Conservation (phyloP, 92 coral and sea anemone genomes). For the Scolanthus callimorphus region DNA sequence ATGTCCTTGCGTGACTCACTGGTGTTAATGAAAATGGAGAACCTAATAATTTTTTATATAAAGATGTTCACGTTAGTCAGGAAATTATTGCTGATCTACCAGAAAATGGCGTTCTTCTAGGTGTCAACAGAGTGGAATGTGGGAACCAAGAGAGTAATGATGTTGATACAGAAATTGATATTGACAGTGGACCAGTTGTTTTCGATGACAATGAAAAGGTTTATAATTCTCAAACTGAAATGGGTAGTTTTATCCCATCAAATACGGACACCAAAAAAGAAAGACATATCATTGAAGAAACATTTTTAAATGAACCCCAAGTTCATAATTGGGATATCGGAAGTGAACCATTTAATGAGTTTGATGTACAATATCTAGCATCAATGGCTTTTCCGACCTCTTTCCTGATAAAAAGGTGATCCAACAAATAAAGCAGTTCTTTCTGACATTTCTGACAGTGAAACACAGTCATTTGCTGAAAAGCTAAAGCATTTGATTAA, state of each 20-base stretch:
- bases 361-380: constrained; percentile 27
- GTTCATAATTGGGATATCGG: too few relatives aligned
- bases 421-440: constrained; percentile 27
- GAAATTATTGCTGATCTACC: background rate
- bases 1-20: constrained; percentile 44
- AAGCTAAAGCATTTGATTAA: constrained; percentile 31
- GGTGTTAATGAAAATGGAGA: constrained; percentile 34
- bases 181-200: constrained; percentile 50
- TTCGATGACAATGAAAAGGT: constrained; percentile 49
- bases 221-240: constrained; percentile 44
- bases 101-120: background rate
- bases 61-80: constrained; percentile 19
- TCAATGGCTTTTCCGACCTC: constrained; percentile 63
- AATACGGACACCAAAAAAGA: constrained; percentile 33
- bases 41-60: constrained; percentile 39
- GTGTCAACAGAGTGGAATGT: background rate
- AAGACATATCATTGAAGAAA: too few relatives aligned
- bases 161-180: constrained; percentile 14
- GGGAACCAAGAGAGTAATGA: constrained; percentile 2
- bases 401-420: constrained; percentile 54
- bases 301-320: too few relatives aligned
- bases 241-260: constrained; percentile 61
- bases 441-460: background rate
- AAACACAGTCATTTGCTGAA: constrained; percentile 9
- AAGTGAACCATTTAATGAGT: constrained; percentile 51